Evolutionary conservation across 2,113 vertebrate species (phyloP), one percentile per base, ranked within the genome.

Genomic region (Anguilla rostrata): DNA sequence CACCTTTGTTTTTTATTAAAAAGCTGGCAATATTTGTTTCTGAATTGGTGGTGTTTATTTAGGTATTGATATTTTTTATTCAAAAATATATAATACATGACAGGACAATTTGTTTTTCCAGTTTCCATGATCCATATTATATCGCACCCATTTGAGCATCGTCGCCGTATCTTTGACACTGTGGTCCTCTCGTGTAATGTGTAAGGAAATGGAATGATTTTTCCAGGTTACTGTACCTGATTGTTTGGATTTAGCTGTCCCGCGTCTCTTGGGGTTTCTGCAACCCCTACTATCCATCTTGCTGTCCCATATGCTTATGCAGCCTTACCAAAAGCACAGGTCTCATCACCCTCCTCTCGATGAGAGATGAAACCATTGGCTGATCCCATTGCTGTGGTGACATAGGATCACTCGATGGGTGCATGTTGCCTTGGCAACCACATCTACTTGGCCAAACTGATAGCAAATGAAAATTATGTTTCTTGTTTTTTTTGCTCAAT

Each of bases 331-430:
- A 89, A 85, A 90, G 86, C 88, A 80, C 85, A 34, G 29, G 88
- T 90, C 87, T 91, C 90, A 90, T 92, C 90, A 75, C 88, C 87
- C 87, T 92, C 87, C 88, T 92, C 88, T 92, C 53, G 86, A 88
- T 91, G 89, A 93, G 84, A 90, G 89, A 92, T 89, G 87, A 84
- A 91, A 89, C 89, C 87, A 91, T 94, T 89, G 89, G 87, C 90
- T 83, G 89, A 85, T 87, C 88, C 88, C 87, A 81, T 88, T 56
- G 75, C 85, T 41, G 83, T 11, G 5, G 83, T 7, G 66, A 39
- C 80, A 78, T 22, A 66, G 40, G 46, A 39, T n/a, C 39, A 39
- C 41, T 41, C 16, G 3, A 29, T 5, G 14, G 82, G 43, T 80
- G 18, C 82, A n/a, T n/a, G 89, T 91, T 88, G 83, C 92, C 78